Base-by-base conservation (phyloP, 1,140 invertebrate species). In the Samia ricini region DNA sequence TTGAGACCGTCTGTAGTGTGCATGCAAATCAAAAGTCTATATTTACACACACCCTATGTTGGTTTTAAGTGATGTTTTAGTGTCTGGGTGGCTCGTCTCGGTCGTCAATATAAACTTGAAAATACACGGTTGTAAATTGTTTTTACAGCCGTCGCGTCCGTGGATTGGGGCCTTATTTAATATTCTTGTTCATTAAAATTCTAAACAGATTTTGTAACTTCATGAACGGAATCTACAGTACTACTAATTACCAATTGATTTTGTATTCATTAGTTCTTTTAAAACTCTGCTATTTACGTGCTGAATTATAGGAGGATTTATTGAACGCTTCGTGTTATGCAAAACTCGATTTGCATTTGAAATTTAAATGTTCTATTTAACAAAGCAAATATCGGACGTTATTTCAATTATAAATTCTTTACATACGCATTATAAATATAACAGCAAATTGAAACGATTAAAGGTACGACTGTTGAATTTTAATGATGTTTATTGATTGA, bases 31-130 rank as follows among this genome's bases (percentile, higher is more conserved):
- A 69, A 57, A 36, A 54, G 62, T 78, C 79, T 85, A 85, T 83
- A 85, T 85, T 85, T 81, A 79, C 71, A 57, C 71, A 57, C 69
- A 33, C 36, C 67, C 59, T 54, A 26, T 59, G 57, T 70, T 74
- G 69, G 63, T 82, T 72, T 75, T 77, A 75, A 67, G 64, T 71
- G 77, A 83, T 76, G 77, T 82, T 83, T 87, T 81, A 72, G 56
- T 57, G 77, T 81, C 76, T 87, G 81, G 81, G 82, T 87, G 81
- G 81, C 63, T 73, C 68, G 68, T 72, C 63, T 66, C 26, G 56
- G 10, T 56, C 56, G 26, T 64, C 57, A 21, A 54, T 65, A 54
- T 67, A 57, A 56, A 65, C 49, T 56, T 64, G 66, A 19, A 56
- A 56, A 74, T 57, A 71, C 64, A 77, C 63, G 64, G 19, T 10